Evolutionary conservation across 2,797 vertebrate species (phyloP).

Genomic region (Heterohyrax brucei): DNA sequence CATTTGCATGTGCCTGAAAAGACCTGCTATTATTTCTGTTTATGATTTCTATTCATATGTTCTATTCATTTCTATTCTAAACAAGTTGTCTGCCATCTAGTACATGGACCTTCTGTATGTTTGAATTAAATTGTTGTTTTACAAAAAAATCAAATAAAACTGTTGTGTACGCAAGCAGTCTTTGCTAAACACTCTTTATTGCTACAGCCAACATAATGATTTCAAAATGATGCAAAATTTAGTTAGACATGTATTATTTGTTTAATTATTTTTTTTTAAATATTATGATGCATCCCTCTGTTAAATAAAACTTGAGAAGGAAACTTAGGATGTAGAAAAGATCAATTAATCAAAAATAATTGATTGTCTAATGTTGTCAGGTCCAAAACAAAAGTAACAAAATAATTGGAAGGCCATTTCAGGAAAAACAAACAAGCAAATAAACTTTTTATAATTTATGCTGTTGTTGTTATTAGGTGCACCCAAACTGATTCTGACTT

Average conservation of each 20-base stretch:
- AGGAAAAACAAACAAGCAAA: neutral
- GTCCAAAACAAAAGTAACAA: conserved; percentile 4
- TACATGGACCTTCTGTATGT: neutral
- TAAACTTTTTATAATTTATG: neutral
- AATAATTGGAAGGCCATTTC: neutral
- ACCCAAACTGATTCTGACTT: too few species aligned
- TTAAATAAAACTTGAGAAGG: conserved; percentile 38
- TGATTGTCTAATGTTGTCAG: neutral
- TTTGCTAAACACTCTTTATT: conserved; percentile 25
- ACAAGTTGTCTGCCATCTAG: conserved; percentile 30
- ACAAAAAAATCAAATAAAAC: conserved; percentile 41
- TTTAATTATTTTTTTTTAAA: conserved; percentile 43
- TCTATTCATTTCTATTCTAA: neutral
- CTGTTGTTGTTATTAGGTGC: too few species aligned
- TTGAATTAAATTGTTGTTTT: conserved; percentile 39
- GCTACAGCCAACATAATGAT: conserved; percentile 41
- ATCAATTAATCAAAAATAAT: conserved; percentile 37
- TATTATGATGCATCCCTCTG: neutral
- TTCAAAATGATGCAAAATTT: conserved; percentile 35
- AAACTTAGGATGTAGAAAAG: neutral
- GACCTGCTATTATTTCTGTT: neutral
- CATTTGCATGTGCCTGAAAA: conserved; percentile 11
- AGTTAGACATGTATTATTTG: neutral
- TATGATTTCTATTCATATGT: conserved; percentile 51
- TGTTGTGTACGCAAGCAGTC: neutral